Evolutionary conservation across 2,113 vertebrate species (phyloP).

Genomic region (Apistogramma diplotaenia): DNA sequence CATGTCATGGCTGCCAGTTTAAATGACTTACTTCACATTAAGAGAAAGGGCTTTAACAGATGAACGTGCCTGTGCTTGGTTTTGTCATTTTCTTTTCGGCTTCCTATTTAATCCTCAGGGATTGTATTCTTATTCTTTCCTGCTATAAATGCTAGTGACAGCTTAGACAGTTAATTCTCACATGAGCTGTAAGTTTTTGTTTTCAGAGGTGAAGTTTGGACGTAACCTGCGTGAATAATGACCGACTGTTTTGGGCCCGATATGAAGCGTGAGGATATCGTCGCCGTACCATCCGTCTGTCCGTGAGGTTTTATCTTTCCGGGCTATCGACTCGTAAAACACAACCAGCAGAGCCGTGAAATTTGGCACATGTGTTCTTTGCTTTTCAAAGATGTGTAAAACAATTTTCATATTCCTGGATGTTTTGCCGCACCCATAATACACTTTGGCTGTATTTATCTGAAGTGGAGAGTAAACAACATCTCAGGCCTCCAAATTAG

Average conservation of each 20-base stretch:
- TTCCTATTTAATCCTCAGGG: not conserved
- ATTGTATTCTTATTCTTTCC: not conserved
- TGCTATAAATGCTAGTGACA: not conserved
- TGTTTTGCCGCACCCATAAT: too few relatives aligned
- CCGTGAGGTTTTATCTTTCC: too few relatives aligned
- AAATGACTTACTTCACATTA: constrained; percentile 42
- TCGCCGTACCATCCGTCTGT: too few relatives aligned
- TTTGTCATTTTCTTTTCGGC: constrained; percentile 13
- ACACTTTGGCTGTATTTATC: too few relatives aligned
- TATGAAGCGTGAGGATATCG: too few relatives aligned
- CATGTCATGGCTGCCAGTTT: constrained; percentile 36
- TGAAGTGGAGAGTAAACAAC: too few relatives aligned
- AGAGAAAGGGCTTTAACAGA: constrained; percentile 45
- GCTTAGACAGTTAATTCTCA: not conserved
- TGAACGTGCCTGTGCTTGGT: constrained; percentile 15
- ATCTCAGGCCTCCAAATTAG: too few relatives aligned
- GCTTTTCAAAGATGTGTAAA: too few relatives aligned
- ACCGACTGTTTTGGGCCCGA: not conserved
- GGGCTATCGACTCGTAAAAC: too few relatives aligned
- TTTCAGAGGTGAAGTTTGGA: not conserved
- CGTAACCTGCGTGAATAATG: not conserved
- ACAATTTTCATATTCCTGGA: too few relatives aligned
- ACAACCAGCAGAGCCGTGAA: too few relatives aligned
- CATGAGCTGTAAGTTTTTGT: not conserved
- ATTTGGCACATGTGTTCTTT: too few relatives aligned